phyloP scores from a whole-genome alignment of 2,888 invertebrate species.

The Caenorhabditis zanzibari region DNA sequence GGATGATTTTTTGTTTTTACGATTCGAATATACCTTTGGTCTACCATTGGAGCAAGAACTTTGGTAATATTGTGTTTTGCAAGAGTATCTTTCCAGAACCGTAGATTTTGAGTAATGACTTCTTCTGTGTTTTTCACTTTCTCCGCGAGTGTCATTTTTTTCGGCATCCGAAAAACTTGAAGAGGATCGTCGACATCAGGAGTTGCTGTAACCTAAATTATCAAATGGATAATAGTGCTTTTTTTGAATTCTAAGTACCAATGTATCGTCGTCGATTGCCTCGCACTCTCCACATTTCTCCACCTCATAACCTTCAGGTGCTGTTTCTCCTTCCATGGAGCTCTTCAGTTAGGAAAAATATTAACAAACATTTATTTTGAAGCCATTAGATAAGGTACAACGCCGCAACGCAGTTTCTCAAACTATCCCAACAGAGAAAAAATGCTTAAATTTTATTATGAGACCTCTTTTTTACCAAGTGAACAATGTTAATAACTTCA shows the following conservation, averaged over 20 bases:
- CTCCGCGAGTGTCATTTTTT: slow-evolving; percentile 53
- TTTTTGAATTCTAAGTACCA: slow-evolving; percentile 17
- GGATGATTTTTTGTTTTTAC: not conserved
- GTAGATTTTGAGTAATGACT: slow-evolving; percentile 57
- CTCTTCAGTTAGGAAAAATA: not conserved
- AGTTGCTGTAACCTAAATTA: not conserved
- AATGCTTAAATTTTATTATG: not conserved
- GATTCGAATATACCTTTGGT: slow-evolving; percentile 77
- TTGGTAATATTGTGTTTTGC: slow-evolving; percentile 72
- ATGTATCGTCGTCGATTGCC: slow-evolving; percentile 49
- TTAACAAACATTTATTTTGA: not conserved
- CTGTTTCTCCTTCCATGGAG: slow-evolving; percentile 60
- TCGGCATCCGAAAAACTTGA: slow-evolving; percentile 65
- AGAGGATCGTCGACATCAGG: slow-evolving; percentile 25
- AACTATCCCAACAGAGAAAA: not conserved
- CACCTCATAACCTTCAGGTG: slow-evolving; percentile 64
- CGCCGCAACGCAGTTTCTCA: not conserved
- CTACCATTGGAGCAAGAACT: slow-evolving; percentile 83
- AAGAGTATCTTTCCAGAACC: slow-evolving; percentile 76
- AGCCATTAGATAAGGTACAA: not conserved
- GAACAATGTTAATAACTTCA: not conserved
- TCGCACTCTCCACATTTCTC: slow-evolving; percentile 67
- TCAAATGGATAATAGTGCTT: too few species aligned
- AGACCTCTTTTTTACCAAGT: not conserved
- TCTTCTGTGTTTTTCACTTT: slow-evolving; percentile 63